Conservation (phyloP, 2,888 invertebrate species). For the Spilosoma lubricipeda region DNA sequence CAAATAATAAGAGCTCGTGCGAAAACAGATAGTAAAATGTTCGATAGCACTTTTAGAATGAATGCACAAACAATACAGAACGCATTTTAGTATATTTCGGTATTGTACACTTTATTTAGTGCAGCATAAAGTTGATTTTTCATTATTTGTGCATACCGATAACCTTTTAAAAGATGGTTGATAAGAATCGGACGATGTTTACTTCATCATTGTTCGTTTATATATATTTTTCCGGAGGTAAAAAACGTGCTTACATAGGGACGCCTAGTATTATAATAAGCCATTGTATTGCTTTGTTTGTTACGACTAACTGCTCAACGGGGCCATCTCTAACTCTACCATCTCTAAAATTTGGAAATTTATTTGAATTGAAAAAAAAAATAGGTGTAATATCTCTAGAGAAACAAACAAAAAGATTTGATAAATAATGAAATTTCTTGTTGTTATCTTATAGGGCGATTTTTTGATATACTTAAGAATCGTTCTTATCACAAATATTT, state of each 20-base stretch:
- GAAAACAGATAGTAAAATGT: constrained; percentile 26
- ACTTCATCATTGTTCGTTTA: constrained; percentile 22
- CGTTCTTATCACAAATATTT: neutral
- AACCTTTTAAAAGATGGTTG: constrained; percentile 33
- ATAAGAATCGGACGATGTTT: constrained; percentile 46
- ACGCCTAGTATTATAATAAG: neutral
- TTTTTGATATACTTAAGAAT: neutral
- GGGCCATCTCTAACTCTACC: too few relatives aligned
- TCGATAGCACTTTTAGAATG: constrained; percentile 27
- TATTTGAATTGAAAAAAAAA: too few relatives aligned
- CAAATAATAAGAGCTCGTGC: constrained; percentile 26
- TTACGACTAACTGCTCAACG: too few relatives aligned
- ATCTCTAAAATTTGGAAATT: too few relatives aligned
- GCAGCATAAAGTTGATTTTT: constrained; percentile 4
- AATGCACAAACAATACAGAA: neutral
- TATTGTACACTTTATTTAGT: constrained; percentile 16
- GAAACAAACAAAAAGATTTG: neutral
- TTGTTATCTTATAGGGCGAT: neutral
- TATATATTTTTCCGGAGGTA: neutral
- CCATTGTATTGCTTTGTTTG: too few relatives aligned
- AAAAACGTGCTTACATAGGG: neutral
- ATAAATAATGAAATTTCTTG: neutral
- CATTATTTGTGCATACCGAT: constrained; percentile 17
- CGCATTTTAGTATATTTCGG: neutral
- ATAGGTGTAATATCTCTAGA: neutral